A percentile compares a stretch with the other conserved stretches of the same genome.
Evolutionary conservation across 2,888 invertebrate genomes (phyloP).

Genomic region (Anodontia alba): DNA sequence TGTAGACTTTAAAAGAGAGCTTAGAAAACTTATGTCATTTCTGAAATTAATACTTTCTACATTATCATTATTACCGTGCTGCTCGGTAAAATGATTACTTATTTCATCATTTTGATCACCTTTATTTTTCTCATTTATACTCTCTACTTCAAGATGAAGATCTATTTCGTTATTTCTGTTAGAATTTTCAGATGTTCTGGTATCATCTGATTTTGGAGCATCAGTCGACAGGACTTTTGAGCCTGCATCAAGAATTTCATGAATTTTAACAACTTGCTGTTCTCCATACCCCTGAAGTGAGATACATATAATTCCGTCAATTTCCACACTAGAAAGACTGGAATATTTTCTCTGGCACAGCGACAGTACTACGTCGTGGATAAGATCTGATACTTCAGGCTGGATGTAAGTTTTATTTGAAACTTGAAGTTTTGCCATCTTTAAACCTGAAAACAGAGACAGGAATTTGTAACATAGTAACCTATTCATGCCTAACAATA

Average conservation of each 20-base stretch:
- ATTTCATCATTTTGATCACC: background rate
- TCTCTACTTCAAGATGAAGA: slow-evolving; percentile 1
- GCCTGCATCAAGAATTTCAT: slow-evolving; percentile 41
- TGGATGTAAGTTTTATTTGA: slow-evolving; percentile 10
- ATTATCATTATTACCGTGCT: background rate
- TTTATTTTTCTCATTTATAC: background rate
- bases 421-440: slow-evolving; percentile 33
- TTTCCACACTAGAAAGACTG: slow-evolving; percentile 52
- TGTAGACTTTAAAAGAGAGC: slow-evolving; percentile 1
- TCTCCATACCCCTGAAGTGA: slow-evolving; percentile 58
- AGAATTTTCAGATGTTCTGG: background rate
- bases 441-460: background rate
- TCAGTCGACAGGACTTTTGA: background rate
- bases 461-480: too few species aligned
- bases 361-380: slow-evolving; percentile 62
- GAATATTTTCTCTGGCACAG: slow-evolving; percentile 61
- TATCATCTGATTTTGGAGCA: background rate
- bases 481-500: too few species aligned
- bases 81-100: background rate
- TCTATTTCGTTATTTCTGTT: background rate
- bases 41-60: background rate
- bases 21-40: slow-evolving; percentile 7
- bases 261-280: slow-evolving; percentile 70
- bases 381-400: slow-evolving; percentile 37
- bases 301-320: slow-evolving; percentile 70